These are phyloP conservation scores for Athripsodes cinereus DNA, from an alignment of 2,888 invertebrate species.

Conservation along the genomic window DNA sequence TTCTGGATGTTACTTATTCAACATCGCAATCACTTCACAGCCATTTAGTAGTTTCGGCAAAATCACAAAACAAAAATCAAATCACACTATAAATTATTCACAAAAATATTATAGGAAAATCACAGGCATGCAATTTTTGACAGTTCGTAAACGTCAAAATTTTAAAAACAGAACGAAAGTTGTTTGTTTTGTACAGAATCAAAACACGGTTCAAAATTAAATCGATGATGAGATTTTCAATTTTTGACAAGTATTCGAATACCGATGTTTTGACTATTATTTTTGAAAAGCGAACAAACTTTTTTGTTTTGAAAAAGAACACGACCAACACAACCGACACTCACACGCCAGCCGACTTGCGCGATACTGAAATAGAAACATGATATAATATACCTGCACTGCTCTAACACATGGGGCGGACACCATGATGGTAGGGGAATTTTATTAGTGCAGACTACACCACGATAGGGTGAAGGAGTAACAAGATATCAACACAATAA, in stretches of 20 bases:
- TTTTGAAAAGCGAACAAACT: not conserved
- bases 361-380: conserved; percentile 15
- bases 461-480: conserved; percentile 16
- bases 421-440: conserved; percentile 14
- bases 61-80: not conserved
- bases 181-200: not conserved
- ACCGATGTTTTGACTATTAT: not conserved
- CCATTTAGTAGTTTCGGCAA: not conserved
- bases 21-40: not conserved
- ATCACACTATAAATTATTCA: too few relatives aligned
- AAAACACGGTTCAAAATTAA: too few relatives aligned
- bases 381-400: conserved; percentile 10
- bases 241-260: not conserved
- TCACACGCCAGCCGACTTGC: conserved; percentile 8
- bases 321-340: conserved; percentile 5
- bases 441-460: conserved; percentile 17
- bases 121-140: not conserved
- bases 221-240: too few relatives aligned
- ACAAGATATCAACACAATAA: conserved; percentile 9
- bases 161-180: not conserved
- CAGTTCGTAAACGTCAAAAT: not conserved
- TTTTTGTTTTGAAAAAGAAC: conserved; percentile 1
- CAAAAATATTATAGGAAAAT: not conserved
- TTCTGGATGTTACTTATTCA: not conserved
- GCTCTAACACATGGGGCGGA: conserved; percentile 16